Base-by-base conservation (phyloP, 2,888 invertebrate genomes). In the Notodromas monacha region DNA sequence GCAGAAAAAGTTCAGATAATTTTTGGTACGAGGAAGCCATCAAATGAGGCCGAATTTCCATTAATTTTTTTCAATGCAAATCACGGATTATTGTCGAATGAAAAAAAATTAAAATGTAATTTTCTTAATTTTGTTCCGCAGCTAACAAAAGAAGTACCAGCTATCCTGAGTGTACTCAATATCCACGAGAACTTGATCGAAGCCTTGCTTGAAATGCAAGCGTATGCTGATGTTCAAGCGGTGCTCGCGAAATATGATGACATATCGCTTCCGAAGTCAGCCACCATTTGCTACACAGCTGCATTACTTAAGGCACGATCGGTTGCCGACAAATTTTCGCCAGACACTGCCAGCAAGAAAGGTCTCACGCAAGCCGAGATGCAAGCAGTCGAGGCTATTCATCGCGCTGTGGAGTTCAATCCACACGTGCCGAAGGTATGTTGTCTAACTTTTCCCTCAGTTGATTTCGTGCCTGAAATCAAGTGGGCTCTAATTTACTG, bases 171-270 rank as follows among this genome's bases (percentile, higher is more conserved):
- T 48, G 68, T 81, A 36, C 59, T 86, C 36, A 73, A 77, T 46
- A 72, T 84, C 39, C 81, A 81, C 45, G 92, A 92, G 56, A 89
- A 89, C 54, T 59, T 92, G 38, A 76, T 92, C 40, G 92, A 92
- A 56, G 73, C 73, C 32, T 55, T 89, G 39, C 54, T 92, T 33
- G 89, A 89, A 54, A 72, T 81, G 64, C 81, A 84, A 50, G 76
- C 77, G 2, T 92, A 84, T 49, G 77, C 81, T 3, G 92, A 92
- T 54, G 89, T 79, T 29, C 81, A 81, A 51, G 74, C 76, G 21
- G 70, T 81, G 12, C 51, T 81, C 36, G 74, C 77, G 12, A 74
- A 76, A 51, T 74, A 77, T 49, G 89, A 84, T 50, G 89, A 89
- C 49, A 76, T 77, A 39, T 74, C 70, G 40, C 54, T 77, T 45